Percentiles rank a stretch among this genome's conserved stretches.
Evolutionary conservation across 2,888 invertebrate genomes (phyloP).

Genomic region (Shargacucullia verbasci): DNA sequence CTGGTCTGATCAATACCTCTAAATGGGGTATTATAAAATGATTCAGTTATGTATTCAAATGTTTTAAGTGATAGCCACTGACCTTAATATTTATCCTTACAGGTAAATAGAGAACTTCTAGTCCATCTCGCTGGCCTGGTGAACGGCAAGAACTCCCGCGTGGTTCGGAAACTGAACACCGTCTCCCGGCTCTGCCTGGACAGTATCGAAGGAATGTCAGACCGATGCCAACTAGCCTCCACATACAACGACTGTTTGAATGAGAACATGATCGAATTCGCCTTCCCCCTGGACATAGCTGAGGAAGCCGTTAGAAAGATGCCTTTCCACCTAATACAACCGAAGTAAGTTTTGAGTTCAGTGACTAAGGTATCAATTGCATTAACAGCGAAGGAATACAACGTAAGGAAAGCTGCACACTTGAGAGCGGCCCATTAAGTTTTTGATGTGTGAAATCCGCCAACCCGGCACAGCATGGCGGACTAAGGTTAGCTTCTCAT

Average conservation of each 20-base stretch:
- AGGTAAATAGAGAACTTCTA: slow-evolving; percentile 82
- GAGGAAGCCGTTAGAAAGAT: slow-evolving; percentile 84
- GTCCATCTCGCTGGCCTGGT: slow-evolving; percentile 81
- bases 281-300: slow-evolving; percentile 82
- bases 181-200: slow-evolving; percentile 82
- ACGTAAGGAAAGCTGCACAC: no score
- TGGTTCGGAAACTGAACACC: slow-evolving; percentile 80
- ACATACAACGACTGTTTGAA: slow-evolving; percentile 85
- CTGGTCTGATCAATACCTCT: no score
- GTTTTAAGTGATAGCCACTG: no score
- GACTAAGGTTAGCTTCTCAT: no score
- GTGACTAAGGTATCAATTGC: no score
- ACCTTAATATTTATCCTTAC: slow-evolving; percentile 11
- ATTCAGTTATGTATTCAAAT: no score
- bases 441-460: no score
- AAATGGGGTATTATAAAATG: no score
- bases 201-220: slow-evolving; percentile 82
- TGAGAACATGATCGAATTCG: slow-evolving; percentile 84
- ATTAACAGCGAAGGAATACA: no score
- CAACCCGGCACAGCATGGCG: no score
- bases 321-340: slow-evolving; percentile 84
- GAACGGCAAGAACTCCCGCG: slow-evolving; percentile 82
- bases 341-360: slow-evolving; percentile 86
- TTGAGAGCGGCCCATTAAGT: no score
- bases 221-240: slow-evolving; percentile 81